phyloP scores from a whole-genome alignment of 1,140 invertebrate species.

The Caenorhabditis elegans region WBcel235 BX284603.4:567501-568000 shows the following conservation, averaged over 20 bases:
- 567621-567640: neutral
- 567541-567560: too few relatives aligned
- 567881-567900: too few relatives aligned
- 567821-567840: neutral
- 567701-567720: neutral
- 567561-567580: neutral
- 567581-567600: conserved; percentile 31
- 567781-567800: too few relatives aligned
- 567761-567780: too few relatives aligned
- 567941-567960: conserved; percentile 18
- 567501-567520: too few relatives aligned
- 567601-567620: conserved; percentile 22
- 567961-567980: conserved; percentile 4
- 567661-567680: conserved; percentile 32
- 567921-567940: too few relatives aligned
- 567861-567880: neutral
- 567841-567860: conserved; percentile 20
- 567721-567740: conserved; percentile 23
- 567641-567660: conserved; percentile 23
- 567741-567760: neutral
- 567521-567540: too few relatives aligned
- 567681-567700: conserved; percentile 32
- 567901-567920: neutral
- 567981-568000: too few relatives aligned
- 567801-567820: too few relatives aligned